These are phyloP conservation scores for Brachypteracias leptosomus DNA, from an alignment of 2,113 vertebrate species.

Conservation along the genomic window DNA sequence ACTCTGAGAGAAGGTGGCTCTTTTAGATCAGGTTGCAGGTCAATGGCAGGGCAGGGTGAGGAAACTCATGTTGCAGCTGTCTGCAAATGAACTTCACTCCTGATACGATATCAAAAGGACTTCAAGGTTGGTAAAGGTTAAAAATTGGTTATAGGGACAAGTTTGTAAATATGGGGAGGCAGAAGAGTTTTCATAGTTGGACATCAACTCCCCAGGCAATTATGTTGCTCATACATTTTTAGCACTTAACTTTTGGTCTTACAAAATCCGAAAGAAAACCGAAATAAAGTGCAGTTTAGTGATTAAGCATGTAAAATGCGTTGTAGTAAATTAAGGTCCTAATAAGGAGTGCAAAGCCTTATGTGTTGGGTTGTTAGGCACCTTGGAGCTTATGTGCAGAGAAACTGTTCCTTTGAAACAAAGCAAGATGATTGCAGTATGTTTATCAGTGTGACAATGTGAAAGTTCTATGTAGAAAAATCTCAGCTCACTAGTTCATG, in stretches of 20 bases:
- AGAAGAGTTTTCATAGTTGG: background rate
- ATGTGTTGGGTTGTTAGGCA: background rate
- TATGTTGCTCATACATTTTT: background rate
- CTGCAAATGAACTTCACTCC: conserved; percentile 61
- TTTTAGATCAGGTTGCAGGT: conserved; percentile 73
- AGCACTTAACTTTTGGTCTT: background rate
- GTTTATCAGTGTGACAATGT: background rate
- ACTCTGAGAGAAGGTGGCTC: conserved; percentile 65
- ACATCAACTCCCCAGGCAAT: background rate
- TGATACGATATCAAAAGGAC: background rate
- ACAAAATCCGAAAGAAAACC: background rate
- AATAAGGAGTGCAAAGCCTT: background rate
- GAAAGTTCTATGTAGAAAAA: background rate
- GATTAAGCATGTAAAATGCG: background rate
- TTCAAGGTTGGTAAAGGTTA: background rate
- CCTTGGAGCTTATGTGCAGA: background rate
- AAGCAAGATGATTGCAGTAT: background rate
- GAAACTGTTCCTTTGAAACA: background rate
- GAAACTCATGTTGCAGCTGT: conserved; percentile 67
- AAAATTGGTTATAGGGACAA: background rate
- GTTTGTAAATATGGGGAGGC: background rate
- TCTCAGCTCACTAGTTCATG: background rate
- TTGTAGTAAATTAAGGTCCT: background rate
- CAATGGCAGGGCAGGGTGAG: conserved; percentile 64
- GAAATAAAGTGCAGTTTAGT: background rate